Base-by-base conservation (phyloP, 2,113 vertebrate species). In the Micromys minutus region DNA sequence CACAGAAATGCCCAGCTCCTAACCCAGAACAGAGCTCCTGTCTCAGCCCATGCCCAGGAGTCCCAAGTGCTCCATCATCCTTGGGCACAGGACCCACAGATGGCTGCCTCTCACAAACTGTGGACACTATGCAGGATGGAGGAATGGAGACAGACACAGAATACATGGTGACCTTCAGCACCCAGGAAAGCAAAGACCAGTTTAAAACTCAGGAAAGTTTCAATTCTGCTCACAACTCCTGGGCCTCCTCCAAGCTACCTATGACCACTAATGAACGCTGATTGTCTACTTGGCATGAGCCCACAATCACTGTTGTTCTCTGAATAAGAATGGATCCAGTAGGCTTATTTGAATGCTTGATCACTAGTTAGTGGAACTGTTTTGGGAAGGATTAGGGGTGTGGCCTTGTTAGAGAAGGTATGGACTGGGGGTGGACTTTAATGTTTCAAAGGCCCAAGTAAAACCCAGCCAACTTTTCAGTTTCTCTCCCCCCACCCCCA, bases 81-180 rank as follows among this genome's bases (percentile, higher is more conserved):
- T 52, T 0, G 22, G 77, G 77, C 12, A 26, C 16, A 36, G 59
- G 13, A 55, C 39, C 67, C 10, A 1, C 12, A 4, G 5, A 0
- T 0, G 45, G 24, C 10, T 2, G 0, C 3, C 72, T 55, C 21
- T 67, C 52, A 42, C 19, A 11, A 24, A 69, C 2, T 61, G 45
- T 1, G 7, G 29, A 4, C 3, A 19, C 31, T 42, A 16, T 29
- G 36, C 4, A 0, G 11, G 3, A n/a, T 0, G 0, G 59, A 31
- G 16, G 39, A 47, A 85, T 3, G 9, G 61, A 67, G 39, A 17
- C 8, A 63, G 36, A 19, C 22, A 24, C 10, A 0, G 59, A n/a
- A n/a, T 4, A 47, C 3, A 7, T 1, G 9, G 21, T 0, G 9
- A 4, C 36, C 69, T 52, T 45, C 55, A 61, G 69, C 29, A 21